Conservation (phyloP, 2,888 invertebrate genomes). For the Limnephilus auricula region DNA sequence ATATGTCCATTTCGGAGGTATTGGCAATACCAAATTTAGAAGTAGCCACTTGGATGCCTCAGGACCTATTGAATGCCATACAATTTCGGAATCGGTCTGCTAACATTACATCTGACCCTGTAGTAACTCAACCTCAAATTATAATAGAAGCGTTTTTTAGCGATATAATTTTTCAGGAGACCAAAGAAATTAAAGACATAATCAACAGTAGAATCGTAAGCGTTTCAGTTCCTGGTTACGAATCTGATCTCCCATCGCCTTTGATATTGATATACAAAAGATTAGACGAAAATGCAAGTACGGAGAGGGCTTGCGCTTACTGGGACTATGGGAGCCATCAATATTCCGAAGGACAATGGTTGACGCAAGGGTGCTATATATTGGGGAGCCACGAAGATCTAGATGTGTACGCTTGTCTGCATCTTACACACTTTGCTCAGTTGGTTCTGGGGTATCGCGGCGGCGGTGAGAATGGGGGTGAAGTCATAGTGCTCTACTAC, state of each 20-base stretch:
- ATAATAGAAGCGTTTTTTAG: constrained; percentile 77
- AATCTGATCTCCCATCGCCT: constrained; percentile 76
- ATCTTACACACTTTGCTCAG: constrained; percentile 81
- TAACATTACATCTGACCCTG: constrained; percentile 53
- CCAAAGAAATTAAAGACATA: constrained; percentile 68
- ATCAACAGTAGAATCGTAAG: constrained; percentile 78
- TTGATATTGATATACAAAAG: constrained; percentile 76
- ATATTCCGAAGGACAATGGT: constrained; percentile 74
- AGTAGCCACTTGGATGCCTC: constrained; percentile 78
- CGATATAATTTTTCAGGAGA: constrained; percentile 77
- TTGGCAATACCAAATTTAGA: constrained; percentile 75
- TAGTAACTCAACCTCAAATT: constrained; percentile 70
- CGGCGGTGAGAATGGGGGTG: constrained; percentile 66
- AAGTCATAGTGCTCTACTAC: constrained; percentile 66
- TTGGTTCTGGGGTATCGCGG: constrained; percentile 69
- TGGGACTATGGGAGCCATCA: constrained; percentile 76
- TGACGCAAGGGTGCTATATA: constrained; percentile 76
- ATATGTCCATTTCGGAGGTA: constrained; percentile 75
- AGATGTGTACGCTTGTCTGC: constrained; percentile 76
- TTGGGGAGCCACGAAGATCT: constrained; percentile 69
- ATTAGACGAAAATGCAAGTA: constrained; percentile 67
- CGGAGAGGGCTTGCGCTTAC: constrained; percentile 75
- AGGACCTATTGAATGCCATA: constrained; percentile 72
- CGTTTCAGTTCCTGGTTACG: constrained; percentile 79
- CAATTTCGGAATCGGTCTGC: constrained; percentile 67